Evolutionary conservation across 1,140 invertebrate genomes (phyloP), one percentile per base, ranked within the genome.

Genomic region (Aphelenchoides besseyi): DNA sequence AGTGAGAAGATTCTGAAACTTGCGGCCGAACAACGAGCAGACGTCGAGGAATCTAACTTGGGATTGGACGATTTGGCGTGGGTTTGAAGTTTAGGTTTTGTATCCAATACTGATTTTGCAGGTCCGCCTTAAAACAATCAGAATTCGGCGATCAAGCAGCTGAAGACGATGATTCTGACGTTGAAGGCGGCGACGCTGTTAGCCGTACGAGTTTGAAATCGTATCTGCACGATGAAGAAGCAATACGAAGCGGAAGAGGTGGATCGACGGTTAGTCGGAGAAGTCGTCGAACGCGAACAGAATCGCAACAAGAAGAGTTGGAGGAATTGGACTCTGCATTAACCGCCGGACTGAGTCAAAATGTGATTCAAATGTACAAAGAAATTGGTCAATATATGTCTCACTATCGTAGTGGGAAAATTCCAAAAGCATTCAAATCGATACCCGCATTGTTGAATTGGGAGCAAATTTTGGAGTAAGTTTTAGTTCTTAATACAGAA

Each of bases 391-490:
- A 70, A 53, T 28, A 77, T 33, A 53, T 78, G 53, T 36, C 89
- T 36, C 91, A 90, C 77, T 98, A 98, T 85, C 88, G 95, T 64
- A 94, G 92, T 86, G 96, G 96, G 16, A 96, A 95, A 87, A 86
- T 98, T 36, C 96, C 96, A 0, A 98, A 98, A 85, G 94, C 95
- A 8, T 98, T 99, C 85, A 98, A 98, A 88, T 90, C 96, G 74
- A 90, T 98, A 71, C 95, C 96, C 12, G 90, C 89, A 82, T 87
- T 97, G 32, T 87, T 88, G 64, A 97, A 98, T 86, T 98, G 96
- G 96, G 95, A 98, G 85, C 93, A 88, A 59, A 77, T 83, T 62
- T 72, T 82, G 18, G 82, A 73, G 76, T 79, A 66, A 41, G 72
- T 66, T 29, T 41, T 70, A 12, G 29, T 35, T 68, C 30, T 41